Evolutionary conservation across 2,888 invertebrate genomes (phyloP).

Genomic region (Harmothoe impar): DNA sequence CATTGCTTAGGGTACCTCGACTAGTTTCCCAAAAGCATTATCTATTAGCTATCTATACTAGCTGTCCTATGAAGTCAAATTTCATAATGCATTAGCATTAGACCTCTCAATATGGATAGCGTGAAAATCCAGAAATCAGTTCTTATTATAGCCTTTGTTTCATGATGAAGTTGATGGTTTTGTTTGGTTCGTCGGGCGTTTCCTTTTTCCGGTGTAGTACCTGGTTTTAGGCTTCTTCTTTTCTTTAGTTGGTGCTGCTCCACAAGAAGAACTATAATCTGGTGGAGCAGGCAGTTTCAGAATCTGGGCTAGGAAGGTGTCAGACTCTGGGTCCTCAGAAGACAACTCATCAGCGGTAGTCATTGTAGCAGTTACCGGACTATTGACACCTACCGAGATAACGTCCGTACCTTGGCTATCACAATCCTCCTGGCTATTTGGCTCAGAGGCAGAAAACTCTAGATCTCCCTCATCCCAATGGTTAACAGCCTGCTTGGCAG

Average conservation of each 20-base stretch:
- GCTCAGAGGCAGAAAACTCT: neutral
- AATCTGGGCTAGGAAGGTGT: neutral
- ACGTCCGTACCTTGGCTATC: neutral
- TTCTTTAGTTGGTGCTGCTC: neutral
- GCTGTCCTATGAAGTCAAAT: too few relatives aligned
- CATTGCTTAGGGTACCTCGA: too few relatives aligned
- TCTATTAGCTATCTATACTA: too few relatives aligned
- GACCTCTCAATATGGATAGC: too few relatives aligned
- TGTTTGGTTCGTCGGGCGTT: neutral
- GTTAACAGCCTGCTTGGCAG: neutral
- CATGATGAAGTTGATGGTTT: neutral
- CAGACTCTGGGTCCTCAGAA: neutral
- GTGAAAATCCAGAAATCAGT: too few relatives aligned
- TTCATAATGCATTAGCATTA: too few relatives aligned
- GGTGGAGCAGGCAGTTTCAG: neutral
- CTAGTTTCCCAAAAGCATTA: too few relatives aligned
- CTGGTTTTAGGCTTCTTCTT: slow-evolving; percentile 20
- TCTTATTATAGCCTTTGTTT: neutral
- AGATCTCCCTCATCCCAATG: neutral
- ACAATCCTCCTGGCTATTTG: neutral
- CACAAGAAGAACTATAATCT: neutral
- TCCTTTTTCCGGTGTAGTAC: slow-evolving; percentile 34
- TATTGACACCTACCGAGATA: neutral
- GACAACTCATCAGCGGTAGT: neutral
- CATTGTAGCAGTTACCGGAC: neutral